A percentile compares a stretch with the other conserved stretches of the same genome.
Conservation (phyloP, 1,140 invertebrate genomes). For the Diorhabda sublineata region DNA sequence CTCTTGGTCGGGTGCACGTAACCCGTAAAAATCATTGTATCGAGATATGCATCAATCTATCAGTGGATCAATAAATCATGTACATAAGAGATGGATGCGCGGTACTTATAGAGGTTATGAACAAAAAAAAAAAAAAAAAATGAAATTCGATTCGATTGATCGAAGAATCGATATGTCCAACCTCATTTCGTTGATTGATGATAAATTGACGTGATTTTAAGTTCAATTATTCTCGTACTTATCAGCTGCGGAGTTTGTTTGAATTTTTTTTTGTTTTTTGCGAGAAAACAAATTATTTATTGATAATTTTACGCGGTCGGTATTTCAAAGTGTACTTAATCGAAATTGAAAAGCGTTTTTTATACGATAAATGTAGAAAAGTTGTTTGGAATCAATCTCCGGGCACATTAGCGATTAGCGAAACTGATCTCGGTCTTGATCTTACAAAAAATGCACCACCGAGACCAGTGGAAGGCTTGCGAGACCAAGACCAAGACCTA, state of each 20-base stretch:
- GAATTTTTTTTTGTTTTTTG: not conserved
- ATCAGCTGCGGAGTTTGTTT: not conserved
- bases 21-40: not conserved
- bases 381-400: no score
- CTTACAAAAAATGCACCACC: no score
- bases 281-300: not conserved
- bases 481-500: no score
- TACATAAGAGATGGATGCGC: conserved; percentile 15
- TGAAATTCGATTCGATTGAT: conserved; percentile 31
- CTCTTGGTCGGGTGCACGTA: not conserved
- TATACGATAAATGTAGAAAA: no score
- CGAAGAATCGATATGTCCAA: conserved; percentile 35
- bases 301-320: not conserved
- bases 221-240: conserved; percentile 32
- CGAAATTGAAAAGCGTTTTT: not conserved
- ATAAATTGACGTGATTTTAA: conserved; percentile 35
- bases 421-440: no score
- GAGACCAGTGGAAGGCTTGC: no score
- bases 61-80: conserved; percentile 16
- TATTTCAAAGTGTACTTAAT: not conserved
- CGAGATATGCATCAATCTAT: conserved; percentile 11
- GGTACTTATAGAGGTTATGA: conserved; percentile 26
- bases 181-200: conserved; percentile 40
- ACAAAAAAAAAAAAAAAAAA: conserved; percentile 28
- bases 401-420: no score